phyloP scores from a whole-genome alignment of 2,113 vertebrate genomes.

The Zonotrichia leucophrys region DNA sequence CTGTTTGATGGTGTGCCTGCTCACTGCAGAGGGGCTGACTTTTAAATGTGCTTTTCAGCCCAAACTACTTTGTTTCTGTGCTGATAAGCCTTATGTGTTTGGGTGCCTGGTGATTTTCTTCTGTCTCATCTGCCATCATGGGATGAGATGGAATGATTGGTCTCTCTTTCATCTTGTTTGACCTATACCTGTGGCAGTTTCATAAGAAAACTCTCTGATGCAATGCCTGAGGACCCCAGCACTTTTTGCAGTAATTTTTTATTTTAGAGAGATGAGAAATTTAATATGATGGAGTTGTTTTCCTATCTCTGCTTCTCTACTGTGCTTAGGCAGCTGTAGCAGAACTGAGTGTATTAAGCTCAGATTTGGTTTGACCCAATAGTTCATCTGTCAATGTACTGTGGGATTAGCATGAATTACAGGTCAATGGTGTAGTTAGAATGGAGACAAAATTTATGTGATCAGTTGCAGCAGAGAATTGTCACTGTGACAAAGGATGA shows the following conservation, averaged over 20 bases:
- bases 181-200: not conserved
- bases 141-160: not conserved
- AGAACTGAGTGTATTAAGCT: not conserved
- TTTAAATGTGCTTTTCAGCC: not conserved
- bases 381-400: not conserved
- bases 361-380: not conserved
- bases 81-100: not conserved
- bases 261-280: not conserved
- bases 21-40: not conserved
- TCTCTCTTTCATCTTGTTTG: not conserved
- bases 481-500: not conserved
- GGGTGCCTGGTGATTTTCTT: not conserved
- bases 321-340: not conserved
- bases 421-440: not conserved
- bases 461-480: not conserved
- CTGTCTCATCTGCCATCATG: fast-evolving
- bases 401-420: not conserved
- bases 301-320: not conserved
- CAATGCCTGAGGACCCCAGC: not conserved
- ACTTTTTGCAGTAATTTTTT: not conserved
- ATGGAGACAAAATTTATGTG: not conserved
- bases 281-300: not conserved
- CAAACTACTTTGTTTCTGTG: not conserved
- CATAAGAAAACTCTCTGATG: fast-evolving
- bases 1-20: not conserved